Conservation (phyloP, 2,888 invertebrate species). For the Baccha elongata region DNA sequence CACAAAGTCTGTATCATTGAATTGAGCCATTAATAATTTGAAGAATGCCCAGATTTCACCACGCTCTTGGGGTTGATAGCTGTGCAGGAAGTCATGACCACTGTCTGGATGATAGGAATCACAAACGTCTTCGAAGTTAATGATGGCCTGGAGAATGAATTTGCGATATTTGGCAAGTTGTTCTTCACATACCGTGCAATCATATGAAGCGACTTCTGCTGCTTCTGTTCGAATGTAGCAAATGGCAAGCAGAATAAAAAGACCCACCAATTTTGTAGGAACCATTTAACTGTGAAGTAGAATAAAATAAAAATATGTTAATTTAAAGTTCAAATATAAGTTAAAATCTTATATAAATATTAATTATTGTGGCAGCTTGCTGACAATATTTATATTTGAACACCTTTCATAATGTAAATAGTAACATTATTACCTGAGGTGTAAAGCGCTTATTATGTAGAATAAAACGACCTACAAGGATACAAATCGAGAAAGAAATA, state of each 20-base stretch:
- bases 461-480: no score
- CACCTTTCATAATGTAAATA: no score
- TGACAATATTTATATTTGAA: no score
- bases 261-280: slow-evolving; percentile 24
- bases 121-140: slow-evolving; percentile 81
- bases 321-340: neutral
- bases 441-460: no score
- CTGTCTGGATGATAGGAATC: slow-evolving; percentile 77
- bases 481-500: no score
- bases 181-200: slow-evolving; percentile 77
- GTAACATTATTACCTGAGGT: no score
- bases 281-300: slow-evolving; percentile 43
- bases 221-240: slow-evolving; percentile 20
- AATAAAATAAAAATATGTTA: neutral
- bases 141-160: slow-evolving; percentile 79
- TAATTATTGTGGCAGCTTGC: no score
- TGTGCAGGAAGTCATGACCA: slow-evolving; percentile 74
- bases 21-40: slow-evolving; percentile 80
- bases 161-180: slow-evolving; percentile 80
- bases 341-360: no score
- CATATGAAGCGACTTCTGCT: slow-evolving; percentile 26
- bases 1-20: slow-evolving; percentile 79
- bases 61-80: slow-evolving; percentile 77
- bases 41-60: slow-evolving; percentile 80
- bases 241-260: slow-evolving; percentile 34